These are phyloP conservation scores for Macrochelys suwanniensis DNA, from an alignment of 2,797 vertebrate genomes.

Conservation along the genomic window DNA sequence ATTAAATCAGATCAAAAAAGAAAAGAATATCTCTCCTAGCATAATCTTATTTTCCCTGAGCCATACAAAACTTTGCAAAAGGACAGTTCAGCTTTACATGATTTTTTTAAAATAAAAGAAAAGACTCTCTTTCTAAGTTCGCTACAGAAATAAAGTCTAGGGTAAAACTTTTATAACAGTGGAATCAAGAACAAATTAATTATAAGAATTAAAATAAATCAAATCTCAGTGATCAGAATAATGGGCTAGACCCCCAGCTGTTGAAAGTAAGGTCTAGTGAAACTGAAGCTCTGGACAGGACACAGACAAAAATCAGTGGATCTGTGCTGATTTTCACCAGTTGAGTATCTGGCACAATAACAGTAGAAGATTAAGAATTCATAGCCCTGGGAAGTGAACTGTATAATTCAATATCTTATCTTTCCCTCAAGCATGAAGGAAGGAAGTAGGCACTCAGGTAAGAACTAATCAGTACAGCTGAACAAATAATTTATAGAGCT, in stretches of 20 bases:
- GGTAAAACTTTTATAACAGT: neutral
- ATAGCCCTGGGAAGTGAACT: neutral
- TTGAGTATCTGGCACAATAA: neutral
- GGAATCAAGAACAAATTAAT: neutral
- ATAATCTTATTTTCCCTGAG: neutral
- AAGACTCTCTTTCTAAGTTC: neutral
- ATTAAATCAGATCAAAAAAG: conserved; percentile 46
- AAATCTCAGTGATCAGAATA: neutral
- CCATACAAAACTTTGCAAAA: neutral
- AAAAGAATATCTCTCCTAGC: neutral
- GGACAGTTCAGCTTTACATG: neutral
- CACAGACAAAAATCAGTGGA: neutral
- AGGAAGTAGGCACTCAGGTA: neutral
- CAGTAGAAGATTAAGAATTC: neutral
- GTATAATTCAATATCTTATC: conserved; percentile 4
- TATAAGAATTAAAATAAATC: neutral
- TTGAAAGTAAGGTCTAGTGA: neutral
- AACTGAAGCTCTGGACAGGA: neutral
- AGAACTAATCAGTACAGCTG: neutral
- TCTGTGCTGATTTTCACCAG: neutral
- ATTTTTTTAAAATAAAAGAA: neutral
- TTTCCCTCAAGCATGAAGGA: neutral
- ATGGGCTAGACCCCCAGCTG: neutral
- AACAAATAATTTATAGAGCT: neutral
- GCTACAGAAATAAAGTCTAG: neutral